Percentiles rank a stretch among this genome's conserved stretches.
These are phyloP conservation scores for Lasioglossum leucozonium DNA, from an alignment of 2,888 invertebrate species.

Conservation along the genomic window DNA sequence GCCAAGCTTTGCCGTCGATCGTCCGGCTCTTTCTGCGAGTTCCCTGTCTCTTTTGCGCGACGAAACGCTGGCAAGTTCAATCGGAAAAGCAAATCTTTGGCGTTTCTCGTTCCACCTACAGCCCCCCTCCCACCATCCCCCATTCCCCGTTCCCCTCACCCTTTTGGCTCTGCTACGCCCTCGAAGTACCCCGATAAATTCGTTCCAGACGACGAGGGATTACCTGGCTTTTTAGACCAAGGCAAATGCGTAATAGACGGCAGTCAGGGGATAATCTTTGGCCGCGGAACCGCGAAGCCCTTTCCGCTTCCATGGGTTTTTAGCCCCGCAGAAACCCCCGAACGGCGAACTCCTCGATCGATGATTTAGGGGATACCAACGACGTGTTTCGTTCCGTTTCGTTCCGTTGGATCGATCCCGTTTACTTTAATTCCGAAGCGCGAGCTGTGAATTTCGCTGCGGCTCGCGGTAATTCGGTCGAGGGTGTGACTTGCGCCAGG, in stretches of 20 bases:
- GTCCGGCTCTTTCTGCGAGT: slow-evolving; percentile 42
- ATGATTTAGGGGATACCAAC: slow-evolving; percentile 23
- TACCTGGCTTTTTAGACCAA: slow-evolving; percentile 71
- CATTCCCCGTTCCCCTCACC: neutral
- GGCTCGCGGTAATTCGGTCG: neutral
- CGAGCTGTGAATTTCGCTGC: neutral
- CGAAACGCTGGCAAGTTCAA: slow-evolving; percentile 78
- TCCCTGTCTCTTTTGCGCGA: slow-evolving; percentile 45
- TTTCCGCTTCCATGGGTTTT: slow-evolving; percentile 60
- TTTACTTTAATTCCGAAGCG: neutral
- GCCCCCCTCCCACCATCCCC: neutral
- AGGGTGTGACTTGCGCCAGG: neutral
- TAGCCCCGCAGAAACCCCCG: slow-evolving; percentile 26
- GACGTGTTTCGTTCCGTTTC: neutral
- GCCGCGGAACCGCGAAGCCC: slow-evolving; percentile 70
- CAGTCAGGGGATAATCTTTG: slow-evolving; percentile 71
- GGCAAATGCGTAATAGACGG: slow-evolving; percentile 64
- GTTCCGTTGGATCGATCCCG: neutral
- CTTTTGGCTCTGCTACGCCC: slow-evolving; percentile 3
- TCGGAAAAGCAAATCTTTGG: slow-evolving; percentile 83
- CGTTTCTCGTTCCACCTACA: slow-evolving; percentile 61
- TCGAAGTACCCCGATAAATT: slow-evolving; percentile 73
- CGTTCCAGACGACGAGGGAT: slow-evolving; percentile 75
- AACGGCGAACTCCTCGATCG: slow-evolving; percentile 41
- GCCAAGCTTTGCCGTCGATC: slow-evolving; percentile 51